A percentile compares a stretch with the other conserved stretches of the same genome.
Evolutionary conservation across 2,888 invertebrate genomes (phyloP).

Genomic region (Minunthozetes semirufus): DNA sequence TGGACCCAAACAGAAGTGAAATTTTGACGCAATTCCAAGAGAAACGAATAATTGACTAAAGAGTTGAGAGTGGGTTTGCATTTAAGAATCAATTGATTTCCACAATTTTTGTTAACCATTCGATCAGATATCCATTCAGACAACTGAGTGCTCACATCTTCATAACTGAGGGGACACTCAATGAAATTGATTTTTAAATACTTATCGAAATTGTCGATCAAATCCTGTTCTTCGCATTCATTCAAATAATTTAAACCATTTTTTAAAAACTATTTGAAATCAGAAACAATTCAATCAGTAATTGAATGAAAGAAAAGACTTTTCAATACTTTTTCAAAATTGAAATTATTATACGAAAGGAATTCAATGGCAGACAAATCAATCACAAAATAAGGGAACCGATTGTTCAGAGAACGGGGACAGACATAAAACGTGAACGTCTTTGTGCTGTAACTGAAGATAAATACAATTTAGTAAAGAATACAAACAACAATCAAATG

Average conservation of each 20-base stretch:
- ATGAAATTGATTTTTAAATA: constrained; percentile 4
- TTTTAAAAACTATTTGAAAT: constrained; percentile 57
- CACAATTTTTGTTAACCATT: neutral
- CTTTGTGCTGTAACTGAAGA: constrained; percentile 54
- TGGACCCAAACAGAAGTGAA: constrained; percentile 1
- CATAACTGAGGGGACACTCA: constrained; percentile 2
- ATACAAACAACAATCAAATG: neutral
- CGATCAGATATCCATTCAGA: constrained; percentile 11
- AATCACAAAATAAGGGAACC: constrained; percentile 58
- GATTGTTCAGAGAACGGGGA: constrained; percentile 58
- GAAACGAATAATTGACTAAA: constrained; percentile 23
- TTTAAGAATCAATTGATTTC: constrained; percentile 23
- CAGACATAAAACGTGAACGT: constrained; percentile 64
- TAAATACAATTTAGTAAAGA: constrained; percentile 24
- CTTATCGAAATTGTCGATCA: constrained; percentile 35
- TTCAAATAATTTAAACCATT: constrained; percentile 63
- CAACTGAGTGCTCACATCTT: neutral
- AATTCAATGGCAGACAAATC: constrained; percentile 62
- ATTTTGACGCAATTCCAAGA: neutral
- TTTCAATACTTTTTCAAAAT: constrained; percentile 67
- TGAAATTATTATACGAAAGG: constrained; percentile 52
- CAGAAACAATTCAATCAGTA: neutral
- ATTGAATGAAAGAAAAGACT: neutral
- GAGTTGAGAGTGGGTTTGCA: constrained; percentile 21
- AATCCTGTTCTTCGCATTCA: constrained; percentile 46